Evolutionary conservation across 2,888 invertebrate genomes (phyloP).

Genomic region (Saturnia japonica): DNA sequence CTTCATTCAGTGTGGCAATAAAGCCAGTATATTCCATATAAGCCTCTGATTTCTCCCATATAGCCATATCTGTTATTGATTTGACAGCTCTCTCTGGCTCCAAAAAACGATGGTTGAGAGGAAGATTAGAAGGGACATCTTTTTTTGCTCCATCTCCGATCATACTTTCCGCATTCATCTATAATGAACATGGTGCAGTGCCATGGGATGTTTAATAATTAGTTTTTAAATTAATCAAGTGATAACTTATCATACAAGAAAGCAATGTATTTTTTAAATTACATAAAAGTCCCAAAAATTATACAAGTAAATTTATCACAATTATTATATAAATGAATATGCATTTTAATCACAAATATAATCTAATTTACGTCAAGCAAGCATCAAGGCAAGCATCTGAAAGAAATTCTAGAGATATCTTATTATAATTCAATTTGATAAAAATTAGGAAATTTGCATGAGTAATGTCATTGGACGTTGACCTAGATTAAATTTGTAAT

Average conservation of each 20-base stretch:
- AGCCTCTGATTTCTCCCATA: constrained; percentile 93
- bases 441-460: not conserved
- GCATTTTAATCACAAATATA: not conserved
- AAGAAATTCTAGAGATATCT: constrained; percentile 22
- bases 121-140: constrained; percentile 53
- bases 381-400: not conserved
- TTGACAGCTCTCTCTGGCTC: constrained; percentile 85
- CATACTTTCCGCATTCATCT: constrained; percentile 62
- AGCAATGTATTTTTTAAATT: not conserved
- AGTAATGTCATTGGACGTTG: constrained; percentile 34
- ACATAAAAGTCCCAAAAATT: not conserved
- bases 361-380: not conserved
- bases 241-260: not conserved
- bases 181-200: constrained; percentile 32
- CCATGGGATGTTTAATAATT: constrained; percentile 13
- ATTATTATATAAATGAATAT: not conserved
- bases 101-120: constrained; percentile 83
- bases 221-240: not conserved
- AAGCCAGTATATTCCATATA: constrained; percentile 94
- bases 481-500: constrained; percentile 41
- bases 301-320: not conserved
- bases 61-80: constrained; percentile 85
- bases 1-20: constrained; percentile 92
- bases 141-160: constrained; percentile 62
- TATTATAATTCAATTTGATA: constrained; percentile 22